These are phyloP conservation scores for Xestia ashworthii DNA, from an alignment of 2,888 invertebrate species.

Conservation along the genomic window DNA sequence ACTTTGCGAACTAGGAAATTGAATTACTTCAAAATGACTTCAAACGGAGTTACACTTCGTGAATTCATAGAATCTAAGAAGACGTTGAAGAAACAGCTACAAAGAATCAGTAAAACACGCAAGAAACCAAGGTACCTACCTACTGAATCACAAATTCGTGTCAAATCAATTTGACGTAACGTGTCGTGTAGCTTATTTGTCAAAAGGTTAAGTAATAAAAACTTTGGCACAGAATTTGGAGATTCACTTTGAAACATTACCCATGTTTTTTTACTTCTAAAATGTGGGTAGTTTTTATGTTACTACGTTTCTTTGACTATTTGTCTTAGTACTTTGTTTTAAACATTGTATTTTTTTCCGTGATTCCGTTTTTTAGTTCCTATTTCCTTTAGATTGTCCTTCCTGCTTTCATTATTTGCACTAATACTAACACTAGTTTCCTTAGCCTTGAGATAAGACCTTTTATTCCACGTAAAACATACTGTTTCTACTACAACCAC, in stretches of 20 bases:
- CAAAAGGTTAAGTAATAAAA: slow-evolving; percentile 40
- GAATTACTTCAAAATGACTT: slow-evolving; percentile 35
- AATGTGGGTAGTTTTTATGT: slow-evolving; percentile 31
- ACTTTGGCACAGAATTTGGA: slow-evolving; percentile 43
- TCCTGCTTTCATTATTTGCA: neutral
- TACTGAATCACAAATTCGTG: slow-evolving; percentile 51
- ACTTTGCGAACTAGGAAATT: slow-evolving; percentile 54
- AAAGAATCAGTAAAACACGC: slow-evolving; percentile 51
- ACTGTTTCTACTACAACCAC: neutral
- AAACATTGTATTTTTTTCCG: neutral
- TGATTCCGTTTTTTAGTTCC: neutral
- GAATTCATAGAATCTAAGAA: slow-evolving; percentile 42
- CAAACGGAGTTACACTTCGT: slow-evolving; percentile 30
- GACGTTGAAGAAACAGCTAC: slow-evolving; percentile 39
- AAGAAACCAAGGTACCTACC: slow-evolving; percentile 58
- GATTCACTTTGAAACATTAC: slow-evolving; percentile 25
- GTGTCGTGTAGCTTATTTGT: slow-evolving; percentile 35
- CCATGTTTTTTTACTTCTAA: slow-evolving; percentile 26
- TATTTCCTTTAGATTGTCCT: neutral
- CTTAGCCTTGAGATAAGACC: neutral
- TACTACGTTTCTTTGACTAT: slow-evolving; percentile 1
- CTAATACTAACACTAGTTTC: neutral
- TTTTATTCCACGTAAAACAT: neutral
- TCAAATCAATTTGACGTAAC: slow-evolving; percentile 55
- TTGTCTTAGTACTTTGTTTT: neutral